These are phyloP conservation scores for Pristionchus maxplancki DNA, from an alignment of 2,888 invertebrate species.

Conservation along the genomic window DNA sequence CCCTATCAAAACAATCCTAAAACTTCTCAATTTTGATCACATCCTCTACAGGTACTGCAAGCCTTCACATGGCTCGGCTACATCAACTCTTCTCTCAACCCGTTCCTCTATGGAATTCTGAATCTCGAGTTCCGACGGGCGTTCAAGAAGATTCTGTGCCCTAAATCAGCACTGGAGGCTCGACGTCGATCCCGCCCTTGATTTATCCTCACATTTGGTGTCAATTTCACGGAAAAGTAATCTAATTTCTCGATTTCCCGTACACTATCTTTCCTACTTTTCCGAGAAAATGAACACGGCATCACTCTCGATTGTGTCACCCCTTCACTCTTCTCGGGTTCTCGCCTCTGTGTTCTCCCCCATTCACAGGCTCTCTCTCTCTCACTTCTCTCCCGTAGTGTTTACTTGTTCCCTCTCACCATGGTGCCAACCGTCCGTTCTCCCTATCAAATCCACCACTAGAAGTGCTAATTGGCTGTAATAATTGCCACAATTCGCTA, in stretches of 20 bases:
- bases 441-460: neutral
- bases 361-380: neutral
- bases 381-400: constrained; percentile 24
- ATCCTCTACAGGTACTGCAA: constrained; percentile 74
- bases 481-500: neutral
- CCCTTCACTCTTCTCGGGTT: too few relatives aligned
- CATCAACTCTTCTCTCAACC: constrained; percentile 76
- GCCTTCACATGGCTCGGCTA: constrained; percentile 77
- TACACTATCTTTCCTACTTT: neutral
- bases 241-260: neutral
- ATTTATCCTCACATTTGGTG: too few relatives aligned
- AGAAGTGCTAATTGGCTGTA: constrained; percentile 33
- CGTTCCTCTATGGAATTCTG: constrained; percentile 76
- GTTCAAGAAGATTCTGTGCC: constrained; percentile 76
- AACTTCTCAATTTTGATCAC: too few relatives aligned
- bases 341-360: neutral
- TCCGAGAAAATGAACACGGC: too few relatives aligned
- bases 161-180: constrained; percentile 68
- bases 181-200: constrained; percentile 54
- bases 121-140: constrained; percentile 77
- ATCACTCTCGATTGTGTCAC: neutral
- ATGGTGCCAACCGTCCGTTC: constrained; percentile 15
- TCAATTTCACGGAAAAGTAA: too few relatives aligned
- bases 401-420: constrained; percentile 33
- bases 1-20: too few relatives aligned